Percentiles rank a stretch among this genome's conserved stretches.
These are phyloP conservation scores for Podocnemis expansa DNA, from an alignment of 2,113 vertebrate genomes.

Conservation along the genomic window DNA sequence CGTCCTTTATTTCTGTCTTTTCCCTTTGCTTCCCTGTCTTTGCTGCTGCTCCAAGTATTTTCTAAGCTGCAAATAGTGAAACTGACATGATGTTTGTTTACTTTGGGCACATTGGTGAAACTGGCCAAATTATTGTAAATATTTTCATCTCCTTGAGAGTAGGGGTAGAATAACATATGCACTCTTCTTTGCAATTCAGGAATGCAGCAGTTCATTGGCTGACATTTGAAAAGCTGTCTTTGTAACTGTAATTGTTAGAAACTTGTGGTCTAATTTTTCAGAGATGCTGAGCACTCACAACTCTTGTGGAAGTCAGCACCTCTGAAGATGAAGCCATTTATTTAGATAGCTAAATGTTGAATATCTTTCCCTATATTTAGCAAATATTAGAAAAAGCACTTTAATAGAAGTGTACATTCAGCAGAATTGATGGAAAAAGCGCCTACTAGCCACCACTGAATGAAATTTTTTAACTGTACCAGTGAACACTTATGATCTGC, in stretches of 20 bases:
- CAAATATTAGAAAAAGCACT: neutral
- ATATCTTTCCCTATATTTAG: neutral
- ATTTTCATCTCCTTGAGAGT: neutral
- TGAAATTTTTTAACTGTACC: neutral
- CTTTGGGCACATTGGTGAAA: neutral
- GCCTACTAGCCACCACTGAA: neutral
- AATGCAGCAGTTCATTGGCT: neutral
- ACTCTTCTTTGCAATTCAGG: neutral
- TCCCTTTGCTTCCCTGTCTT: neutral
- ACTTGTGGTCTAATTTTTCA: neutral
- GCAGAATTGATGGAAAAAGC: neutral
- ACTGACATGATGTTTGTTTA: rapidly evolving
- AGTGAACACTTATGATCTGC: neutral
- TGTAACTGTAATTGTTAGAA: neutral
- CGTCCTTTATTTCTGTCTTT: neutral
- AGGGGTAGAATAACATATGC: neutral
- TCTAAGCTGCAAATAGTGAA: neutral
- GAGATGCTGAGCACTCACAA: neutral
- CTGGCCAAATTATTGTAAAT: neutral
- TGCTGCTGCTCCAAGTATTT: neutral
- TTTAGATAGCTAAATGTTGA: neutral
- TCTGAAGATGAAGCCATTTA: neutral
- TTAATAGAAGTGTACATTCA: neutral
- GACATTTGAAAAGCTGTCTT: neutral
- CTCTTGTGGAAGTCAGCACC: neutral